Evolutionary conservation across 2,888 invertebrate species (phyloP).

Genomic region (Cosmia trapezina): DNA sequence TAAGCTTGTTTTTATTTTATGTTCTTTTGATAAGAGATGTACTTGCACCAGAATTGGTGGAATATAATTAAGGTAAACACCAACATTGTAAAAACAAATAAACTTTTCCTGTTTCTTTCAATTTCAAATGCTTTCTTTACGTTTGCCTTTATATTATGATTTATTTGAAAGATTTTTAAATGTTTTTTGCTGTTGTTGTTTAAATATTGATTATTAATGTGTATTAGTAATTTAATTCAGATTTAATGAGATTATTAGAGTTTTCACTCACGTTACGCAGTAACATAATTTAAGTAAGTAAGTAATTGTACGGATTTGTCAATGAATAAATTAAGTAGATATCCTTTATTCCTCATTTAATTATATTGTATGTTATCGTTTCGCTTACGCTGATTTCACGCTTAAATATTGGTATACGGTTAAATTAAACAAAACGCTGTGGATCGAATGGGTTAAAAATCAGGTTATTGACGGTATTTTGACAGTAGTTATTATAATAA

Average conservation of each 20-base stretch:
- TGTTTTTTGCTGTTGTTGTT: neutral
- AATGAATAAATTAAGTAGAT: neutral
- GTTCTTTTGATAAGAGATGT: conserved; percentile 11
- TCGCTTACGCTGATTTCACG: conserved; percentile 8
- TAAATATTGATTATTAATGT: neutral
- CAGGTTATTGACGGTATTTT: neutral
- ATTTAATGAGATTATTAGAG: neutral
- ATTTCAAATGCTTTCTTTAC: too few species aligned
- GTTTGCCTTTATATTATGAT: neutral
- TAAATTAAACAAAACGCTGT: neutral
- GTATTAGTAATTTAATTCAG: neutral
- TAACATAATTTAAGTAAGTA: neutral
- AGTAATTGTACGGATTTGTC: neutral
- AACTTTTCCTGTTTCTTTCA: neutral
- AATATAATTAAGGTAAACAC: neutral
- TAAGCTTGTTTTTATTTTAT: conserved; percentile 6
- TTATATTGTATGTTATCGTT: conserved; percentile 8
- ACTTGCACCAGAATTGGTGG: neutral
- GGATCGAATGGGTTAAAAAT: conserved; percentile 12
- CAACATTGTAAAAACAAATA: neutral
- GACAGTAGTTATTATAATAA: too few species aligned
- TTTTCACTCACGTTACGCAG: neutral
- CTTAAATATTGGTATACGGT: neutral
- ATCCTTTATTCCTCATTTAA: neutral
- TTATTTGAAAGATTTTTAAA: too few species aligned